Base-by-base conservation (phyloP, 1,140 invertebrate species). In the Pemphigus obesinymphae region DNA sequence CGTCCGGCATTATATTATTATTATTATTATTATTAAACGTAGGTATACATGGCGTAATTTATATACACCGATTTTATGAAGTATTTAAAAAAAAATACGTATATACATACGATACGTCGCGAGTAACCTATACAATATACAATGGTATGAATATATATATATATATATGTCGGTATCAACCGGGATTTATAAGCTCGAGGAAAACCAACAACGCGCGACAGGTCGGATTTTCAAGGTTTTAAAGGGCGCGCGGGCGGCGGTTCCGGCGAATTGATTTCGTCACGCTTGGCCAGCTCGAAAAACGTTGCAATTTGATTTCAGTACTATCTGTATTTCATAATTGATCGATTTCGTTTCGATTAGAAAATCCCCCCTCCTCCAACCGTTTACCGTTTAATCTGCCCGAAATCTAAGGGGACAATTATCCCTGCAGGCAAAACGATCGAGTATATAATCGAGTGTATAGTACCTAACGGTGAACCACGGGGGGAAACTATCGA, bases 291-390 rank as follows among this genome's bases (percentile, higher is more conserved):
- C n/a, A n/a, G n/a, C n/a, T n/a, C 17, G 23, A 26, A 58, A 29
- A 58, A 26, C n/a, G 13, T 13, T 20, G 40, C 40, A 8, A 72
- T 72, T 72, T 17, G 7, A 68, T 68, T 68, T 68, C n/a, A n/a
- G 37, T 23, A n/a, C n/a, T n/a, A n/a, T n/a, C n/a, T n/a, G n/a
- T n/a, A n/a, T n/a, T n/a, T n/a, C 43, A n/a, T 68, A 68, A 68
- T 43, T 45, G 68, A 72, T 72, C 23, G 68, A 72, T 72, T 72
- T 70, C 37, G 66, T 40, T 45, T 43, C 26, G 37, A 68, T 68
- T 43, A n/a, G 63, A 68, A 23, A 23, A 43, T 1, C 5, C 31
- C 20, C 8, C 63, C 26, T 4, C 26, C 58, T 20, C 15, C 15
- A n/a, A 15, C n/a, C 55, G 68, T 45, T 45, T 29, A 26, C 40